A percentile compares a stretch with the other conserved stretches of the same genome.
phyloP scores from a whole-genome alignment of 2,797 vertebrate species.

The Lagorchestes hirsutus region DNA sequence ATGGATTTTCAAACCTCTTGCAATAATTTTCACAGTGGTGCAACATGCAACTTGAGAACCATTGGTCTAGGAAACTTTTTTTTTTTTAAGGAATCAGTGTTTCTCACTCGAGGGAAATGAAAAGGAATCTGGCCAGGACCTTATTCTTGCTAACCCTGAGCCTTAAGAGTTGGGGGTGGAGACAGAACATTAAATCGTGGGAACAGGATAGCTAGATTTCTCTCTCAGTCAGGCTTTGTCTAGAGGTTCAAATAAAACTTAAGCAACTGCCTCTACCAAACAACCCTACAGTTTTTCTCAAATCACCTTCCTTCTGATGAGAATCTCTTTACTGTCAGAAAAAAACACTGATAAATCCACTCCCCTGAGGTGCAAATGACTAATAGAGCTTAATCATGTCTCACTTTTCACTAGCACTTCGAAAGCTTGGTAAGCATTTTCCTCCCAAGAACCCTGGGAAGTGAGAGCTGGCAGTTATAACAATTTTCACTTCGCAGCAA shows the following conservation, averaged over 20 bases:
- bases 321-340: not conserved
- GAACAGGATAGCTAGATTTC: not conserved
- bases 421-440: not conserved
- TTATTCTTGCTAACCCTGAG: not conserved
- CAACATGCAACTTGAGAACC: not conserved
- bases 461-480: not conserved
- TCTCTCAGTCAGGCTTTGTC: not conserved
- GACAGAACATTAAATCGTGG: not conserved
- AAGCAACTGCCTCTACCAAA: not conserved
- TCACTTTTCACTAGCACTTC: conserved; percentile 1
- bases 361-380: not conserved
- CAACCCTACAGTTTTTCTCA: not conserved
- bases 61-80: not conserved
- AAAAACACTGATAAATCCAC: not conserved
- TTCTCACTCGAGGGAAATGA: not conserved
- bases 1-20: not conserved
- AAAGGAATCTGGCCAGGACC: not conserved
- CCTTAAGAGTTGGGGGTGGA: not conserved
- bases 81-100: not conserved
- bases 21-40: not conserved
- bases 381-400: not conserved
- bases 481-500: not conserved
- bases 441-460: not conserved
- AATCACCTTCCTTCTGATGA: not conserved
- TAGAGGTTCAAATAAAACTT: not conserved